These are phyloP conservation scores for Mobula birostris DNA, from an alignment of 2,113 vertebrate species.

Conservation along the genomic window DNA sequence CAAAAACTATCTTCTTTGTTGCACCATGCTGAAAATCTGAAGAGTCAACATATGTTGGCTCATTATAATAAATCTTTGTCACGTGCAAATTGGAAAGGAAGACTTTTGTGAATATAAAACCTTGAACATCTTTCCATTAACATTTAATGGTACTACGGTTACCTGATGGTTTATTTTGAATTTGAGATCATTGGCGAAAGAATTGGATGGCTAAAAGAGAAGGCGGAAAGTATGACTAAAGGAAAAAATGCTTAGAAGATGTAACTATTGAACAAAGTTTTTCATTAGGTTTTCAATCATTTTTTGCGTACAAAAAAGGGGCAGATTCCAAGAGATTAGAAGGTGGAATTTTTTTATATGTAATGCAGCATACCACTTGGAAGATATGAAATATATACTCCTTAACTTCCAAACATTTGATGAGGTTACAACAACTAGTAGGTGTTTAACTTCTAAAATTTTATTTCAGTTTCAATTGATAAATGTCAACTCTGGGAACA, in stretches of 20 bases:
- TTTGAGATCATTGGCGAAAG: background rate
- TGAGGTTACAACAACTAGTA: background rate
- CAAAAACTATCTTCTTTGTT: conserved; percentile 23
- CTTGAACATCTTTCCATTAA: conserved; percentile 15
- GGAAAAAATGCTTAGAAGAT: background rate
- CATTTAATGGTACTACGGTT: background rate
- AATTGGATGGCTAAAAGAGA: no score
- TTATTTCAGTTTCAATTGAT: background rate
- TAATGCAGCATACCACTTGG: background rate
- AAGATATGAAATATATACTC: background rate
- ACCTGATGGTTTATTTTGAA: background rate
- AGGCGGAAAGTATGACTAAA: background rate
- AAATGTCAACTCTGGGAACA: background rate
- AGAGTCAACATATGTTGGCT: conserved; percentile 31
- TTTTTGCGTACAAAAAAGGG: background rate
- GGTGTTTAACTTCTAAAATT: background rate
- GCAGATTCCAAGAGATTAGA: background rate
- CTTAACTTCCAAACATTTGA: background rate
- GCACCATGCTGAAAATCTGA: conserved; percentile 2
- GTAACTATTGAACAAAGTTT: background rate
- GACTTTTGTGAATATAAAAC: background rate
- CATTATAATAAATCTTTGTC: conserved; percentile 14
- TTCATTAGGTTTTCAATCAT: background rate
- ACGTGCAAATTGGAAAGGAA: conserved; percentile 18
- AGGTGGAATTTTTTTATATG: background rate